phyloP scores from a whole-genome alignment of 1,140 invertebrate species.

The Drosophila funebris region DNA sequence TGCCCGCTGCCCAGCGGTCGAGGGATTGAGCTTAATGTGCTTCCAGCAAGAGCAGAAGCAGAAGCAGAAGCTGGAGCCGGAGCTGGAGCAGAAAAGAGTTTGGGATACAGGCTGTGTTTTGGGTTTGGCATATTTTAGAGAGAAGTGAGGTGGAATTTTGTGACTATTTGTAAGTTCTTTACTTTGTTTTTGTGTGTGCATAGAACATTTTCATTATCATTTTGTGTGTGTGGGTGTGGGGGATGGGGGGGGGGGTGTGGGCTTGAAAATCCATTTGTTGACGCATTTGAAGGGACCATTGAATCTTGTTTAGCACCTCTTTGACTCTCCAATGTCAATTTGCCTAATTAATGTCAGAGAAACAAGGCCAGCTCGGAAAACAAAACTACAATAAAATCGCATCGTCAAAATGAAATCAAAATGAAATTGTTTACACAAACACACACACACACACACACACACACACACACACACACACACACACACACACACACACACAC shows the following conservation, averaged over 20 bases:
- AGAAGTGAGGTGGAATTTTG: background rate
- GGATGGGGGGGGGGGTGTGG: no score
- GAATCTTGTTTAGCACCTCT: constrained; percentile 1
- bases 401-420: constrained; percentile 23
- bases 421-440: constrained; percentile 30
- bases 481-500: background rate
- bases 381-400: constrained; percentile 22
- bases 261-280: constrained; percentile 15
- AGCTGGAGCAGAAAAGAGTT: background rate
- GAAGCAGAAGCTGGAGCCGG: background rate
- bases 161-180: background rate
- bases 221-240: background rate
- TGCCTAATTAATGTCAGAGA: constrained; percentile 52
- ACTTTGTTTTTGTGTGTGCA: background rate
- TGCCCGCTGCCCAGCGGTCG: no score
- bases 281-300: constrained; percentile 16
- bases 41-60: background rate
- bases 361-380: constrained; percentile 23
- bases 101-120: background rate
- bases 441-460: no score
- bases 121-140: background rate
- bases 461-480: background rate
- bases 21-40: constrained; percentile 31
- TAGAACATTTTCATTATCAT: constrained; percentile 5
- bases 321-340: constrained; percentile 38